phyloP scores from a whole-genome alignment of 1,140 invertebrate genomes.

The Macrobrachium nipponense region DNA sequence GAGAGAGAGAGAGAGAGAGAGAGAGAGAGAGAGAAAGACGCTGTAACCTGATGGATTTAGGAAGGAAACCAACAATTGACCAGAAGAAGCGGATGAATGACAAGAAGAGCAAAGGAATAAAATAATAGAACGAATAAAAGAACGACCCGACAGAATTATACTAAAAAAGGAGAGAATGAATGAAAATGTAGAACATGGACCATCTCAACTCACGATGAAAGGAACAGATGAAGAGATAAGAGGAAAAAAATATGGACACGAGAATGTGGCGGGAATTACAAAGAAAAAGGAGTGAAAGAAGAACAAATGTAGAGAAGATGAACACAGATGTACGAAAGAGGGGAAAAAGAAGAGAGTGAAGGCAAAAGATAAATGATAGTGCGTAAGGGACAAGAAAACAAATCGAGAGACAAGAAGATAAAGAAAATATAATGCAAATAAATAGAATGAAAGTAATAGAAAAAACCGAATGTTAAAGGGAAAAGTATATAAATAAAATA shows the following conservation, averaged over 20 bases:
- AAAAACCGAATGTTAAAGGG: no score
- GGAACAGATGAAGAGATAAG: not conserved
- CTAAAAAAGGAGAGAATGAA: no score
- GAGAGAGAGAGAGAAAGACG: not conserved
- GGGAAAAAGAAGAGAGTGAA: not conserved
- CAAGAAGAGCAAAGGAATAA: no score
- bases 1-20: not conserved
- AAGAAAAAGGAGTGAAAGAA: not conserved
- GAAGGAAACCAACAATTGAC: no score
- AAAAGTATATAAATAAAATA: no score
- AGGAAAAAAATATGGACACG: not conserved
- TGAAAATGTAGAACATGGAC: no score
- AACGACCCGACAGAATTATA: no score
- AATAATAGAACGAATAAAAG: no score
- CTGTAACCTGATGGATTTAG: no score
- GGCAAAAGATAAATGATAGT: not conserved
- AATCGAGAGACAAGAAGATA: not conserved
- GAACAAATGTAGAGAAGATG: not conserved
- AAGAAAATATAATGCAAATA: not conserved
- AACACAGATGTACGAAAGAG: not conserved
- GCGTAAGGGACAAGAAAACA: not conserved
- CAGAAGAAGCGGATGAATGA: no score
- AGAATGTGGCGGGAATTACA: not conserved
- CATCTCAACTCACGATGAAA: not conserved
- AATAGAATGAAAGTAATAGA: not conserved